A percentile compares a stretch with the other conserved stretches of the same genome.
Conservation (phyloP, 23 tunicate genomes). For the Pegea sp. region DNA sequence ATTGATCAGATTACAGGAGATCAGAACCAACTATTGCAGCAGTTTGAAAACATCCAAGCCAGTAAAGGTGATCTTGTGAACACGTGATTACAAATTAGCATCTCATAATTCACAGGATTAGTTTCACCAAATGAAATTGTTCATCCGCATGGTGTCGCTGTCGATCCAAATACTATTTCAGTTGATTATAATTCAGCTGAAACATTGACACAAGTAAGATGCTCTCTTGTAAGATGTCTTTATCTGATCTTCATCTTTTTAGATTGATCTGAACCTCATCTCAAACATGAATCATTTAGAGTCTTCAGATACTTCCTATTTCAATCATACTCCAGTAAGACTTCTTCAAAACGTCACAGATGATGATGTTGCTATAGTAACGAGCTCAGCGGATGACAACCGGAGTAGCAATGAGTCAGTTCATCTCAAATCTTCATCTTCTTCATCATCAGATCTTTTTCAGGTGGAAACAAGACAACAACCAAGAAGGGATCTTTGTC, state of each 20-base stretch:
- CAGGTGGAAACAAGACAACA: background rate
- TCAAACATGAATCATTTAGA: slow-evolving; percentile 14
- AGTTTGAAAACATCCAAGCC: too few relatives aligned
- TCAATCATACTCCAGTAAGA: background rate
- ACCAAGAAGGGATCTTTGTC: too few relatives aligned
- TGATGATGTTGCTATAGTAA: background rate
- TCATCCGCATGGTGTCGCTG: too few relatives aligned
- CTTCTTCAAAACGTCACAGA: background rate
- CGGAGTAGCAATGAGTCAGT: background rate
- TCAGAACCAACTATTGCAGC: too few relatives aligned
- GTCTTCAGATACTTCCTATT: background rate
- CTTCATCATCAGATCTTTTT: background rate
- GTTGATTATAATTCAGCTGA: too few relatives aligned
- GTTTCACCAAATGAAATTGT: too few relatives aligned
- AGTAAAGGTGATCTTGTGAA: too few relatives aligned
- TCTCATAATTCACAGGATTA: too few relatives aligned
- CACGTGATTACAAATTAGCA: too few relatives aligned
- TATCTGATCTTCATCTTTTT: slow-evolving; percentile 6
- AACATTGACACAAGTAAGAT: too few relatives aligned
- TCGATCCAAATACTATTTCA: too few relatives aligned
- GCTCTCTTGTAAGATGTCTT: too few relatives aligned
- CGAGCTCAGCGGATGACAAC: background rate
- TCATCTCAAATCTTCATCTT: background rate
- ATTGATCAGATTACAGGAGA: background rate
- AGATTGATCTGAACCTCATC: slow-evolving; percentile 50